Conservation (phyloP, 2,888 invertebrate species). For the Thyatira batis region DNA sequence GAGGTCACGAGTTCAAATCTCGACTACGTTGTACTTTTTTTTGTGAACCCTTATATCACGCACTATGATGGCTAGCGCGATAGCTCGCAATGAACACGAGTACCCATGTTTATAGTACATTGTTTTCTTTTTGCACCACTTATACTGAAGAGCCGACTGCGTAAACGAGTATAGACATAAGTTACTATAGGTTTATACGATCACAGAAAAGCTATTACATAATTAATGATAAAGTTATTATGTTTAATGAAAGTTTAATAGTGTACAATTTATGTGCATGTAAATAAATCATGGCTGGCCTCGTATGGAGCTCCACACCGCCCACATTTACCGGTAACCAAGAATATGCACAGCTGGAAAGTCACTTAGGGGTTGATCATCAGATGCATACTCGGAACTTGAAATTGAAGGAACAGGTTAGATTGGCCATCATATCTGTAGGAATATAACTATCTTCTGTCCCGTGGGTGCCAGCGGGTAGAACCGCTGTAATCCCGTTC, state of each 20-base stretch:
- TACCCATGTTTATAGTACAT: background rate
- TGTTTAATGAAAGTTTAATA: background rate
- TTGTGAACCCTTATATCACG: background rate
- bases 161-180: background rate
- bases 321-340: constrained; percentile 20
- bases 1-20: background rate
- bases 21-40: background rate
- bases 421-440: background rate
- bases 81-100: background rate
- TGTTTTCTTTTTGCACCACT: background rate
- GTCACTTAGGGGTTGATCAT: constrained; percentile 33
- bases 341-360: constrained; percentile 13
- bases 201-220: background rate
- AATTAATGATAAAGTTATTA: background rate
- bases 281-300: background rate
- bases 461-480: too few species aligned
- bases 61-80: background rate
- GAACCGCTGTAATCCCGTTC: too few species aligned
- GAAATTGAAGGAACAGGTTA: background rate
- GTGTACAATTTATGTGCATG: background rate
- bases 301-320: constrained; percentile 5
- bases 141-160: background rate
- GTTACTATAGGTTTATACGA: background rate
- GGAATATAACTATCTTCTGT: too few species aligned
- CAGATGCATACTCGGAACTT: constrained; percentile 6